phyloP scores from a whole-genome alignment of 2,797 vertebrate species.

The Chromis chromis region DNA sequence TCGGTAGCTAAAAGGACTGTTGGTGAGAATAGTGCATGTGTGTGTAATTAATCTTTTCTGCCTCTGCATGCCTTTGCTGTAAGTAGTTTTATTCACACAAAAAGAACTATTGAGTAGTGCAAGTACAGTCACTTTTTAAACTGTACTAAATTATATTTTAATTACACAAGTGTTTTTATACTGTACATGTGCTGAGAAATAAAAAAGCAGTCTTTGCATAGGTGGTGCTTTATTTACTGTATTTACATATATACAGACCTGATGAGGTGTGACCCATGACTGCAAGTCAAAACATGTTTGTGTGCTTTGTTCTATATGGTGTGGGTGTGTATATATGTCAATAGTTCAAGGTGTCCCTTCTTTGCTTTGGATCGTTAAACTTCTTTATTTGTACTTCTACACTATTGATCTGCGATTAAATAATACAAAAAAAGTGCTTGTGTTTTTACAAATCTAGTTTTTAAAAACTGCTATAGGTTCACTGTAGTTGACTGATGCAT shows the following conservation, averaged over 20 bases:
- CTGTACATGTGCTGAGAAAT: not conserved
- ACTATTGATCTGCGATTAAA: not conserved
- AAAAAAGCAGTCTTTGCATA: not conserved
- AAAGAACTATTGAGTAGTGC: not conserved
- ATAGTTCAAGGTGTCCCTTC: conserved; percentile 14
- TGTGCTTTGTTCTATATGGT: not conserved
- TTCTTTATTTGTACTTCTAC: not conserved
- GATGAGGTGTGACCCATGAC: not conserved
- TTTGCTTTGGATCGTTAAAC: not conserved
- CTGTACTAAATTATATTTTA: not conserved
- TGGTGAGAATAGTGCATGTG: conserved; percentile 10
- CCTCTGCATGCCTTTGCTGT: not conserved
- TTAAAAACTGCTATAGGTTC: not conserved
- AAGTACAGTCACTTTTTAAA: not conserved
- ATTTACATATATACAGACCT: conserved; percentile 25
- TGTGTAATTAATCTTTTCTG: not conserved
- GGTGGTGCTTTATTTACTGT: conserved; percentile 31
- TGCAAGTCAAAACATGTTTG: conserved; percentile 4
- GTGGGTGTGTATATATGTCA: conserved; percentile 11
- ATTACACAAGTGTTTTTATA: not conserved
- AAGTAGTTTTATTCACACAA: conserved; percentile 11
- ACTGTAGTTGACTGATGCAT: not conserved
- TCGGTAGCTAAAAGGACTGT: not conserved
- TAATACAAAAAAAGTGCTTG: not conserved
- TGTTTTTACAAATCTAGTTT: not conserved